Percentiles rank a stretch among this genome's conserved stretches.
Evolutionary conservation across 2,797 vertebrate species (phyloP).

Genomic region (Xiphorhynchus erythropygius): DNA sequence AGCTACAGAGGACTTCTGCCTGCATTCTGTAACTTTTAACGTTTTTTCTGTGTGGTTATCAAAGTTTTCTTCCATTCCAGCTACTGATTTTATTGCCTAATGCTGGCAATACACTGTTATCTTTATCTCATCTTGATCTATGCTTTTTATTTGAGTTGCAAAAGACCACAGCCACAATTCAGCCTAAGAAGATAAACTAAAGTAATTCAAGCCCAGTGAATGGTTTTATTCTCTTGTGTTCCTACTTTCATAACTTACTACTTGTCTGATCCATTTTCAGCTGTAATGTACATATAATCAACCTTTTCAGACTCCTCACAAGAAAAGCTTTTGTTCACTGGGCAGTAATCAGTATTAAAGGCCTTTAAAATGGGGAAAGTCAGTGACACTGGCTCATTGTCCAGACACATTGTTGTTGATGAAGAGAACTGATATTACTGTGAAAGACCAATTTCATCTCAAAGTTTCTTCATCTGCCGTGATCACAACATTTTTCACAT

Average conservation of each 20-base stretch:
- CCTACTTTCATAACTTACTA: conserved; percentile 57
- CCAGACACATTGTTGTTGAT: conserved; percentile 53
- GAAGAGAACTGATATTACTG: conserved; percentile 41
- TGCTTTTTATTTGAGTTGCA: conserved; percentile 58
- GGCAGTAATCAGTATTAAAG: conserved; percentile 55
- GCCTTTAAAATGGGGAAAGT: conserved; percentile 60
- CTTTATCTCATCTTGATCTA: conserved; percentile 65
- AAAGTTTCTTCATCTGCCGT: conserved; percentile 35
- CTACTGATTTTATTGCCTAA: conserved; percentile 43
- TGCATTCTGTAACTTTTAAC: background rate
- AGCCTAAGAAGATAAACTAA: conserved; percentile 55
- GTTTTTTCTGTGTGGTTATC: background rate
- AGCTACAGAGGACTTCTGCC: background rate
- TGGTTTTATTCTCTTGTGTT: conserved; percentile 54
- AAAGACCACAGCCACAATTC: conserved; percentile 54
- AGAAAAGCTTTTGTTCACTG: conserved; percentile 62
- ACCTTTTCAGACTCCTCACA: conserved; percentile 52
- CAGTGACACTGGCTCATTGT: conserved; percentile 43
- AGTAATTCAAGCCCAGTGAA: conserved; percentile 53
- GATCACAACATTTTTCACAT: conserved; percentile 58
- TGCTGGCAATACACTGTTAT: conserved; percentile 11
- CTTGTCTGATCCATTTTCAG: conserved; percentile 50
- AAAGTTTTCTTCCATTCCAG: conserved; percentile 25
- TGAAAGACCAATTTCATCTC: conserved; percentile 61
- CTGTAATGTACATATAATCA: conserved; percentile 54